A percentile compares a stretch with the other conserved stretches of the same genome.
These are phyloP conservation scores for Bombus ignitus DNA, from an alignment of 1,140 invertebrate genomes.

Conservation along the genomic window DNA sequence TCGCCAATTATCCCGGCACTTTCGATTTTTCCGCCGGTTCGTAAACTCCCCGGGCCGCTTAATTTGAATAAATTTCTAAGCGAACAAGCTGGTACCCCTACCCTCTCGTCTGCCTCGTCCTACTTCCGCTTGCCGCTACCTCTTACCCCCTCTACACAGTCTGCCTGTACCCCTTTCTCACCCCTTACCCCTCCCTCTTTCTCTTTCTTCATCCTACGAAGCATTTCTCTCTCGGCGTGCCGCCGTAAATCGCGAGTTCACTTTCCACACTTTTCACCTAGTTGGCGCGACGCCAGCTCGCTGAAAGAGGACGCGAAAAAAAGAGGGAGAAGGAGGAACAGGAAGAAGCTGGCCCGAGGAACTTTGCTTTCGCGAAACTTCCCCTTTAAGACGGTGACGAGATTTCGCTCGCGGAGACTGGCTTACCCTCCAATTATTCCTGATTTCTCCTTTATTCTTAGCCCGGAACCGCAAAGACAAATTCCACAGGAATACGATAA, in stretches of 20 bases:
- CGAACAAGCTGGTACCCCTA: conserved; percentile 46
- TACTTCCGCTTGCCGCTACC: conserved; percentile 34
- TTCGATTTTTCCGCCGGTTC: conserved; percentile 72
- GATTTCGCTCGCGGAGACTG: not conserved
- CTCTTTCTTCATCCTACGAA: not conserved
- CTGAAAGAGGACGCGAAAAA: conserved; percentile 49
- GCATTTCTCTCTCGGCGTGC: conserved; percentile 38
- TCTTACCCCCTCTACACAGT: not conserved
- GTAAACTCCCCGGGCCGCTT: conserved; percentile 61
- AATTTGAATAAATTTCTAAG: conserved; percentile 80
- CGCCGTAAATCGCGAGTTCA: conserved; percentile 79
- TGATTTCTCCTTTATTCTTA: conserved; percentile 23
- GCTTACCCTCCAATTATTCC: conserved; percentile 45
- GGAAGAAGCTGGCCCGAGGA: conserved; percentile 64
- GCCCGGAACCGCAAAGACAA: not conserved
- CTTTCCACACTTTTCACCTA: conserved; percentile 82
- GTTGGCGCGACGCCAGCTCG: conserved; percentile 79
- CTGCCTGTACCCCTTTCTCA: conserved; percentile 18
- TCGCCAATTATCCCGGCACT: conserved; percentile 70
- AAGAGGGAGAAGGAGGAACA: conserved; percentile 42
- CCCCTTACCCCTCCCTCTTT: not conserved
- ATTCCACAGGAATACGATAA: not conserved
- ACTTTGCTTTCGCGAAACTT: conserved; percentile 80
- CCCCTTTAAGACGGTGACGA: conserved; percentile 78
- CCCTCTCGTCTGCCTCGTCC: conserved; percentile 15